Base-by-base conservation (phyloP, 2,888 invertebrate species). In the Tridacna gigas region DNA sequence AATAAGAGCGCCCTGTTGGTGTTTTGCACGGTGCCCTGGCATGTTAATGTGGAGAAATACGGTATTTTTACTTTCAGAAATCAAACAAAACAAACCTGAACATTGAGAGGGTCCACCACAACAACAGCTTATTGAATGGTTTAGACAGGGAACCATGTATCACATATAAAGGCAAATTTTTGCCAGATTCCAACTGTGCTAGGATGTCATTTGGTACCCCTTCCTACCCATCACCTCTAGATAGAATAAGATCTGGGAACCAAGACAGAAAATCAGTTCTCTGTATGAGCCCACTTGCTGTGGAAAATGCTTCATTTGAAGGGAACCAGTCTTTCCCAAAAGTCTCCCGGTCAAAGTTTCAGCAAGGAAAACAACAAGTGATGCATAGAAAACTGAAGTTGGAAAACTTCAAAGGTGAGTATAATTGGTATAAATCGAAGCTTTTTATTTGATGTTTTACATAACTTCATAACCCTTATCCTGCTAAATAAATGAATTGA, bases 301-400 rank as follows among this genome's bases (percentile, higher is more conserved):
- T 74, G 20, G 88, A 89, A 74, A 89, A 90, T 77, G 90, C 88
- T 5, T 91, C 92, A 47, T 96, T 96, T 95, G 96, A 96, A 92
- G 95, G 95, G 26, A 96, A 96, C 94, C 96, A 96, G 93, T 96
- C 96, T 88, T 96, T 96, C 91, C 96, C 96, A n/a, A 93, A 94
- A 79, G 76, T 82, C 12, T 80, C 88, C 22, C 90, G 88, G 71
- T 80, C 88, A 0, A 88, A 84, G 25, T 63, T 88, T 12, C 84
- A 82, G 22, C 37, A 82, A 9, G 86, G 86, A 51, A 61, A 73
- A 67, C 84, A 82, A 25, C 37, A 82, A 9, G 86, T 84, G 60
- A 61, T 77, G 74, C 51, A 67, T 2, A 83, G 78, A 60, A 86
- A 86, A 47, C 45, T 79, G 12, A 82, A 82, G 20, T 80, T 92